Evolutionary conservation across 2,113 vertebrate species (phyloP).

Genomic region (western clawed frog (Xenopus tropicalis)): DNA sequence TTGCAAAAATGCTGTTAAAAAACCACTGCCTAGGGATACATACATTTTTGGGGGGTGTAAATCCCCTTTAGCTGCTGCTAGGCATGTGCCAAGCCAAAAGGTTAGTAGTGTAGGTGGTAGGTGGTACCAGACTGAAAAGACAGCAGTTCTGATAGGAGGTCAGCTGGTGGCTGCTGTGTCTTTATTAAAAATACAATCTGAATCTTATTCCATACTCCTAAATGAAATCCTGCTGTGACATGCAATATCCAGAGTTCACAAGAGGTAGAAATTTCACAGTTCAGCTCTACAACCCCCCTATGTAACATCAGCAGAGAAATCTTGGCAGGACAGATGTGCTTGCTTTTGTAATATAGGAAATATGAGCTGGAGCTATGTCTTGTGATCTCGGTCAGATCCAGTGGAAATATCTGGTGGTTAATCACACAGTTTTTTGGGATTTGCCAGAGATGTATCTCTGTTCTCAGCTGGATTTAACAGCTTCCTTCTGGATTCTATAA

Average conservation of each 20-base stretch:
- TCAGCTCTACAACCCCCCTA: not conserved
- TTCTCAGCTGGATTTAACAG: slow-evolving; percentile 29
- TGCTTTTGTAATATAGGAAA: slow-evolving; percentile 13
- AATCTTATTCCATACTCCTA: no score
- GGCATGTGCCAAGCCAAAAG: no score
- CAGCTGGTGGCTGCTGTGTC: no score
- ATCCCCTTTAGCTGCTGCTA: no score
- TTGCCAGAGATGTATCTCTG: not conserved
- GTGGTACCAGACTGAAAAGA: no score
- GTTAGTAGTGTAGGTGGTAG: no score
- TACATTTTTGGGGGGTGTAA: no score
- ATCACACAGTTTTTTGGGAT: slow-evolving; percentile 30
- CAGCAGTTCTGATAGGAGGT: no score
- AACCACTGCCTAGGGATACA: no score
- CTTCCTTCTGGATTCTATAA: slow-evolving; percentile 33
- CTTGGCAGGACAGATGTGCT: not conserved
- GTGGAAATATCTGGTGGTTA: slow-evolving; percentile 21
- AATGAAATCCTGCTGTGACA: no score
- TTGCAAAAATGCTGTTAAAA: no score
- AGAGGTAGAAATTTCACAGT: not conserved
- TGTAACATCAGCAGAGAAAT: not conserved
- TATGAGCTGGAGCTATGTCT: slow-evolving; percentile 26
- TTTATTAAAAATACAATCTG: no score
- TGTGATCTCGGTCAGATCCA: slow-evolving; percentile 34
- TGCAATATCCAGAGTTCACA: not conserved